phyloP scores from a whole-genome alignment of 2,113 vertebrate genomes.

The Pithys albifrons region DNA sequence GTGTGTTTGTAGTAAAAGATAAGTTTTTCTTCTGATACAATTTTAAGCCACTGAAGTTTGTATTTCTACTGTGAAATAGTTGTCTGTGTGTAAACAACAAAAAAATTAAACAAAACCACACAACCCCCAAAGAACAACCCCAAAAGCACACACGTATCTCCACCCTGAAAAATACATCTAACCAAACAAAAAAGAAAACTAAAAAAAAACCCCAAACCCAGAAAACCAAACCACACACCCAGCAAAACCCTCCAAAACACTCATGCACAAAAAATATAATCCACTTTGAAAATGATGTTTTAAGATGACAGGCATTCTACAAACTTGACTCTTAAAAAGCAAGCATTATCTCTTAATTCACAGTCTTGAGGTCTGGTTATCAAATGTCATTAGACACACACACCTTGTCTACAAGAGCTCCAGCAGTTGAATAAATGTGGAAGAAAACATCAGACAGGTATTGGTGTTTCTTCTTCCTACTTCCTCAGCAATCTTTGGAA shows the following conservation, averaged over 20 bases:
- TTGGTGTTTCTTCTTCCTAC: not conserved
- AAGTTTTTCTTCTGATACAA: not conserved
- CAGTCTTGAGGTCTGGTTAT: not conserved
- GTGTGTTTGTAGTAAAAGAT: not conserved
- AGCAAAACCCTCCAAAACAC: not conserved
- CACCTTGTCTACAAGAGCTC: not conserved
- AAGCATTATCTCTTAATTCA: not conserved
- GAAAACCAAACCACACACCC: accelerated
- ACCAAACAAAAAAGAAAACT: not conserved
- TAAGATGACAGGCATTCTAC: not conserved
- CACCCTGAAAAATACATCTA: not conserved
- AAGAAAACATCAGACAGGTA: not conserved
- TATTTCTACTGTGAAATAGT: not conserved
- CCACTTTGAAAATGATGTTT: not conserved
- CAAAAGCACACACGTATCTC: not conserved
- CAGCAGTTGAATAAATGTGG: not conserved
- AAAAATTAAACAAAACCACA: not conserved
- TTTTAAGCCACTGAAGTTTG: not conserved
- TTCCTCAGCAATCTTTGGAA: not conserved
- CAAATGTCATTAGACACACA: accelerated
- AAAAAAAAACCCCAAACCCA: not conserved
- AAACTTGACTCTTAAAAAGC: not conserved
- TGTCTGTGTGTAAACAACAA: not conserved
- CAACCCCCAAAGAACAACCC: not conserved
- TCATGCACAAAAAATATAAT: not conserved